Conservation (phyloP, 2,888 invertebrate genomes). For the Apamea monoglypha region DNA sequence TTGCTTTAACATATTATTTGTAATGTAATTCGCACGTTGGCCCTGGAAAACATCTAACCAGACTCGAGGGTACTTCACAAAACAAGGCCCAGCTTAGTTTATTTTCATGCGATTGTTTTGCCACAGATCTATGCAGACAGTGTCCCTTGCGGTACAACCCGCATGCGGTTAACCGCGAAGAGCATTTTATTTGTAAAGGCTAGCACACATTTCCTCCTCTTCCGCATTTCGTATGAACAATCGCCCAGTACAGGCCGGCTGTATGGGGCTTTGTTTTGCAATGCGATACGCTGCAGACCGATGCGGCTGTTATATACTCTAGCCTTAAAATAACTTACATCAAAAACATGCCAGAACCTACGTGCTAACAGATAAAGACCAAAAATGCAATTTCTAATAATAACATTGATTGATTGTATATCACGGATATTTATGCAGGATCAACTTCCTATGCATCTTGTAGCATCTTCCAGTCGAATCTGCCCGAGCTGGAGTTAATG, state of each 20-base stretch:
- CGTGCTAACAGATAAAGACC: slow-evolving; percentile 2
- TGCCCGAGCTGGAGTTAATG: slow-evolving; percentile 96
- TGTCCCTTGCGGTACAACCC: not conserved
- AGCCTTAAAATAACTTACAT: not conserved
- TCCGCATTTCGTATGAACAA: not conserved
- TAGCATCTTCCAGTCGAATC: slow-evolving; percentile 94
- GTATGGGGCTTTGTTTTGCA: not conserved
- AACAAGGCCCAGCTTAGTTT: not conserved
- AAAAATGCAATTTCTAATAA: slow-evolving; percentile 38
- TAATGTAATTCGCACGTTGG: not conserved
- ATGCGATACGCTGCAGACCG: not conserved
- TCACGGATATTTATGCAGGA: slow-evolving; percentile 31
- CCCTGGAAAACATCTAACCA: not conserved
- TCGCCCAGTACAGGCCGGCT: not conserved
- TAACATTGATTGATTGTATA: slow-evolving; percentile 27
- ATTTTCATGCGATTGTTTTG: not conserved
- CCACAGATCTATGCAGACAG: not conserved
- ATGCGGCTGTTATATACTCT: not conserved
- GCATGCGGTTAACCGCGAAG: not conserved
- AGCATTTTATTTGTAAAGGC: not conserved
- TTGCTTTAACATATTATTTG: not conserved
- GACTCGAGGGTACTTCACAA: not conserved
- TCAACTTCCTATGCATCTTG: slow-evolving; percentile 63
- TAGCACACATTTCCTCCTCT: not conserved
- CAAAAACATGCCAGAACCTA: not conserved